Evolutionary conservation across 2,888 invertebrate species (phyloP), one percentile per base, ranked within the genome.

Genomic region (Temnothorax unifasciatus): DNA sequence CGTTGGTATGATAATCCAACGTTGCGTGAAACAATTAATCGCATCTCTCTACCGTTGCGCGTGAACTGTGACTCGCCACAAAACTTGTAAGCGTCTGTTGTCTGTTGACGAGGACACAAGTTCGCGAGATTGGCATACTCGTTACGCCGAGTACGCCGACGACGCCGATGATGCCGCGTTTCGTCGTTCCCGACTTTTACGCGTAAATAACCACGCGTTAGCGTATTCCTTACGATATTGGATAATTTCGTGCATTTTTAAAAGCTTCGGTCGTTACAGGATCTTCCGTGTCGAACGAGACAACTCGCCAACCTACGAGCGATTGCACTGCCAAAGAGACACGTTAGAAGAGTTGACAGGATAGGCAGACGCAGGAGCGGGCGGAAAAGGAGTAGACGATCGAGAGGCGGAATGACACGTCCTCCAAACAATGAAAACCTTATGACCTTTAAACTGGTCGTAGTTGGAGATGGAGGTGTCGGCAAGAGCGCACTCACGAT

Each of bases 401-500:
- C 87, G 82, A 94, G 94, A 92, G 93, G 94, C 93, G 95, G 94
- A 88, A 96, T 96, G 96, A 96, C 97, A 83, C 96, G 97, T 90
- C 97, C 97, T 90, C 97, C 97, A 69, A 97, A 96, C 93, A 94
- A 95, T 93, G 97, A 97, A 92, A 97, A 97, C 94, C 95, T 97
- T 91, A 96, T 97, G 87, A 97, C 97, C 86, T 98, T 98, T 93
- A 99, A 98, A 95, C 95, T 99, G 93, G 99, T 99, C 86, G 99
- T 99, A 87, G 98, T 99, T 29, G 99, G 99, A 6, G 98, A 98
- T 95, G 99, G 99, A 88, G 99, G 99, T 89, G 99, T 99, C 82
- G 99, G 99, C 88, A 99, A 99, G 96, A 98, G 98, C 92, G 98
- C 98, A n/a, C 97, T 99, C 92, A 99, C 99, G n/a, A 99, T 98